Evolutionary conservation across 1,140 invertebrate genomes (phyloP).

Genomic region (Pissodes strobi): DNA sequence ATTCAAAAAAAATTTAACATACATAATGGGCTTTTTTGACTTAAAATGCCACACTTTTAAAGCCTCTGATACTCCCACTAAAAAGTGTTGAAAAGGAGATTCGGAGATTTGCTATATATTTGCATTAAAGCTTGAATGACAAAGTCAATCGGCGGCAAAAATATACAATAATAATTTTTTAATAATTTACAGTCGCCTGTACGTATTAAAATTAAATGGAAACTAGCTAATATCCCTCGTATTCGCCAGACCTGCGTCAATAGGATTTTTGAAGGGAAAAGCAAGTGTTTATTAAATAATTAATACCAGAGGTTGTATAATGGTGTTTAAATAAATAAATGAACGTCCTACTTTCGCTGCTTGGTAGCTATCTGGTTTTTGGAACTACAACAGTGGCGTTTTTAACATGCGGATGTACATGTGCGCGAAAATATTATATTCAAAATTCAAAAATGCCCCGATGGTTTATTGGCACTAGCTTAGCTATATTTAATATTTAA

Average conservation of each 20-base stretch:
- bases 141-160: no score
- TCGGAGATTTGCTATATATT: no score
- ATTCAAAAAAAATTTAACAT: no score
- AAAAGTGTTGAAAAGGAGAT: no score
- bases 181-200: background rate
- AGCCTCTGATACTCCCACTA: no score
- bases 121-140: no score
- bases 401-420: background rate
- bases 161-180: background rate
- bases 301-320: constrained; percentile 39
- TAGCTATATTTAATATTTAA: no score
- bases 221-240: background rate
- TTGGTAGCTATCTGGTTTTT: constrained; percentile 16
- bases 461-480: no score
- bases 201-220: background rate
- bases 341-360: constrained; percentile 44
- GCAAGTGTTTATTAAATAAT: constrained; percentile 32
- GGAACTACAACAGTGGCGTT: background rate
- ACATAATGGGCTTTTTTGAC: no score
- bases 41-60: no score
- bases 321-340: constrained; percentile 20
- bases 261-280: constrained; percentile 14
- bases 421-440: background rate
- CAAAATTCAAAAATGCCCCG: background rate
- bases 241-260: background rate